Base-by-base conservation (phyloP, 2,888 invertebrate species). In the Melinopterus prodromus region DNA sequence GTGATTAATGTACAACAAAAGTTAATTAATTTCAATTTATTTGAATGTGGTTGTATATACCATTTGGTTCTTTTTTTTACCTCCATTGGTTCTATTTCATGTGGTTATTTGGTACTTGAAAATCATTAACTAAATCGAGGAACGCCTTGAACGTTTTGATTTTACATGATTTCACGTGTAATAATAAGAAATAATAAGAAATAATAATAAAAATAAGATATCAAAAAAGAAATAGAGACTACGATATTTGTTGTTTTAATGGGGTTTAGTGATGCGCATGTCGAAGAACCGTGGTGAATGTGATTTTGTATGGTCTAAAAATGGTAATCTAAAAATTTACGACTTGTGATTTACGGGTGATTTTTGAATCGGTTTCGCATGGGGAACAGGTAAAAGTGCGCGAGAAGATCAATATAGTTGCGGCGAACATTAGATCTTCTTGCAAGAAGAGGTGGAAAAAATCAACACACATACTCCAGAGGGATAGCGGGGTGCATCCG, bases 401-500 rank as follows among this genome's bases (percentile, higher is more conserved):
- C 35, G 36, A 74, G 74, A 37, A 36, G 74, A 74, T 53, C 53
- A 35, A 74, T 74, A 35, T 74, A 74, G 74, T 37, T 35, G 74
- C 74, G 74, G 35, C 74, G n/a, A 74, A 35, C 74, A 74, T 74
- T 74, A 74, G 74, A 74, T 74, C 74, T 74, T 74, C 74, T 71
- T 71, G n/a, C 74, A 37, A n/a, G 74, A 74, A 37, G 37, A 74
- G 74, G 37, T n/a, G 74, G 74, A 74, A 74, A 74, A 74, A 74
- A 74, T 74, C 74, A 26, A 35, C 74, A 74, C 53, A 53, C 53
- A 53, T 6, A 53, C 12, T 36, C 74, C 74, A 26, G 71, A 71
- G 71, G 78, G 71, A 15, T 77, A 78, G 84, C 84, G 86, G 86
- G 86, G 86, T 85, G 86, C 85, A 86, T 86, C 86, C 86, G 86